These are phyloP conservation scores for Trichonephila inaurata DNA, from an alignment of 1,140 invertebrate species.

Conservation along the genomic window DNA sequence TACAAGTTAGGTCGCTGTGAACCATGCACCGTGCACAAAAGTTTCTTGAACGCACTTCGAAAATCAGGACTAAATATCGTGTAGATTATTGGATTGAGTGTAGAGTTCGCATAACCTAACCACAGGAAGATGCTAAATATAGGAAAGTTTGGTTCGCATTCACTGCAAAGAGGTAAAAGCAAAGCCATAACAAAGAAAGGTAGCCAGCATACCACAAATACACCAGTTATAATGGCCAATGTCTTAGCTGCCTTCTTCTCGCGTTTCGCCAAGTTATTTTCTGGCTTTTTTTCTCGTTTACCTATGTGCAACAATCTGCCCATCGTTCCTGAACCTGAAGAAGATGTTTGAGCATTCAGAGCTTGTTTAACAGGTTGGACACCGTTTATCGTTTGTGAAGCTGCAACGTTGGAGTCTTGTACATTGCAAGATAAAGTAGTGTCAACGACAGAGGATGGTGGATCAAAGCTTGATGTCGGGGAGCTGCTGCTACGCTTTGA, in stretches of 20 bases:
- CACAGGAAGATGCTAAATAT: slow-evolving; percentile 91
- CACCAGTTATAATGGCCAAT: slow-evolving; percentile 84
- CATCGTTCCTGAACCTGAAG: background rate
- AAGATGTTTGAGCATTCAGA: slow-evolving; percentile 13
- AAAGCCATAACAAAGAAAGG: slow-evolving; percentile 96
- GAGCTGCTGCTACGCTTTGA: slow-evolving; percentile 62
- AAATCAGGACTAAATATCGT: slow-evolving; percentile 83
- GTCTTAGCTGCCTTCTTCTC: slow-evolving; percentile 86
- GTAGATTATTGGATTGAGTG: slow-evolving; percentile 94
- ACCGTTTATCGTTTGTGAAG: slow-evolving; percentile 57
- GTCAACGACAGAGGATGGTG: slow-evolving; percentile 58
- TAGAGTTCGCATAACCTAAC: slow-evolving; percentile 95
- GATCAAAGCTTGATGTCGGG: slow-evolving; percentile 50
- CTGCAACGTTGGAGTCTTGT: slow-evolving; percentile 16
- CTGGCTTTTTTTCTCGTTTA: slow-evolving; percentile 77
- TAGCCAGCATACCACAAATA: slow-evolving; percentile 96
- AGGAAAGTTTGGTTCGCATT: slow-evolving; percentile 88
- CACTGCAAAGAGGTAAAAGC: slow-evolving; percentile 89
- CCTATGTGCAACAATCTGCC: slow-evolving; percentile 41
- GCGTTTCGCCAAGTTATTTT: slow-evolving; percentile 84
- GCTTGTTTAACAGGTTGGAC: slow-evolving; percentile 13
- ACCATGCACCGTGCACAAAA: slow-evolving; percentile 42
- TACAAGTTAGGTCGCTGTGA: slow-evolving; percentile 50
- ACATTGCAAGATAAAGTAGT: slow-evolving; percentile 56
- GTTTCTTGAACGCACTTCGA: slow-evolving; percentile 74